Base-by-base conservation (phyloP, 2,888 invertebrate species). In the Polydrusus pterygomalis region DNA sequence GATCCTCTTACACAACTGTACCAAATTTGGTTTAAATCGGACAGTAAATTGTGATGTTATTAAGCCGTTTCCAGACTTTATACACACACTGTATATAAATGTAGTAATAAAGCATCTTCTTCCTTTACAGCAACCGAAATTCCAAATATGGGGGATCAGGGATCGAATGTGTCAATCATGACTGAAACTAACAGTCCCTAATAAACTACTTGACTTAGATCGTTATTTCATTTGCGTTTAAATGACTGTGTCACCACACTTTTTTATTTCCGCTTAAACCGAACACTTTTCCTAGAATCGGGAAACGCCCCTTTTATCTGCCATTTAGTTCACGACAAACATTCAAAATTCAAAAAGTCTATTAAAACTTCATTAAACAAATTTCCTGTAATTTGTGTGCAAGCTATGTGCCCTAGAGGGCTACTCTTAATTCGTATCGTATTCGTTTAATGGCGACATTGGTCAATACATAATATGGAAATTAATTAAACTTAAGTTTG, bases 381-480 rank as follows among this genome's bases (percentile, higher is more conserved):
- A 75, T 75, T 75, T 75, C 70, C 75, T 75, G 75, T 65, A 75
- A 70, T 70, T 64, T 54, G 67, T 67, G 54, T 71, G 38, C 58
- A 43, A 15, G 62, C 54, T 51, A 63, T 25, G n/a, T 15, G 43
- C 64, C 70, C 34, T 62, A 63, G 64, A 64, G 63, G 74, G 63
- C 65, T 49, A 58, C 60, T 73, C 18, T 10, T 51, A 56, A 43
- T 20, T 15, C 25, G 13, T 25, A 6, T 25, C 13, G 9, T 30
- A 13, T 38, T 51, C 65, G 13, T 13, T 65, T 67, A 11, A 67
- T n/a, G 13, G 15, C 13, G 25, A 25, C 13, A 54, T 54, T 20
- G 20, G n/a, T n/a, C n/a, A n/a, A n/a, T n/a, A n/a, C n/a, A n/a
- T n/a, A n/a, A n/a, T n/a, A n/a, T n/a, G n/a, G n/a, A n/a, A n/a